Evolutionary conservation across 1,140 invertebrate genomes (phyloP).

Genomic region (Macrobrachium nipponense): DNA sequence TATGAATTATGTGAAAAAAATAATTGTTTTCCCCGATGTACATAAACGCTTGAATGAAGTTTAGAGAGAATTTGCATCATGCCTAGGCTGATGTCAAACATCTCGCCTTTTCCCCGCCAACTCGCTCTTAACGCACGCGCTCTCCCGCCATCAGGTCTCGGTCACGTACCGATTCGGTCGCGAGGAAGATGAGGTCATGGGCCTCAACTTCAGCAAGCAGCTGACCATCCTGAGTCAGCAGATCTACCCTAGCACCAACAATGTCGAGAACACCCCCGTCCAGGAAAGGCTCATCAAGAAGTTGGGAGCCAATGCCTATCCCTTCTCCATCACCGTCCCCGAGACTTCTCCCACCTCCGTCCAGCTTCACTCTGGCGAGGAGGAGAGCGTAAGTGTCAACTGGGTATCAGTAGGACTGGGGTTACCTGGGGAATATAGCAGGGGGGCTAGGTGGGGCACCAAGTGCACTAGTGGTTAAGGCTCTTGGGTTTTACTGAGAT

Average conservation of each 20-base stretch:
- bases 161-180: slow-evolving; percentile 91
- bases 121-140: neutral
- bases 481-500: too few species aligned
- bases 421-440: too few species aligned
- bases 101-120: neutral
- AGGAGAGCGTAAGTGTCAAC: slow-evolving; percentile 28
- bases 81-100: too few species aligned
- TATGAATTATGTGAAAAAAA: too few species aligned
- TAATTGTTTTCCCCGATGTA: too few species aligned
- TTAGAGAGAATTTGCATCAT: too few species aligned
- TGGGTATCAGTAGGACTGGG: too few species aligned
- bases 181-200: slow-evolving; percentile 94
- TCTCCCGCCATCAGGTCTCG: slow-evolving; percentile 71
- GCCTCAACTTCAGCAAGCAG: slow-evolving; percentile 92
- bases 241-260: slow-evolving; percentile 68
- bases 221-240: slow-evolving; percentile 85
- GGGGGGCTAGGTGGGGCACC: too few species aligned
- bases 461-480: too few species aligned
- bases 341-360: slow-evolving; percentile 81
- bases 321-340: slow-evolving; percentile 63
- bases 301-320: slow-evolving; percentile 65
- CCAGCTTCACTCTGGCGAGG: slow-evolving; percentile 83
- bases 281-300: slow-evolving; percentile 65
- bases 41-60: too few species aligned
- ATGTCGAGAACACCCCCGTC: slow-evolving; percentile 42